Conservation (phyloP, 2,113 vertebrate species). For the Catharus bicknelli region DNA sequence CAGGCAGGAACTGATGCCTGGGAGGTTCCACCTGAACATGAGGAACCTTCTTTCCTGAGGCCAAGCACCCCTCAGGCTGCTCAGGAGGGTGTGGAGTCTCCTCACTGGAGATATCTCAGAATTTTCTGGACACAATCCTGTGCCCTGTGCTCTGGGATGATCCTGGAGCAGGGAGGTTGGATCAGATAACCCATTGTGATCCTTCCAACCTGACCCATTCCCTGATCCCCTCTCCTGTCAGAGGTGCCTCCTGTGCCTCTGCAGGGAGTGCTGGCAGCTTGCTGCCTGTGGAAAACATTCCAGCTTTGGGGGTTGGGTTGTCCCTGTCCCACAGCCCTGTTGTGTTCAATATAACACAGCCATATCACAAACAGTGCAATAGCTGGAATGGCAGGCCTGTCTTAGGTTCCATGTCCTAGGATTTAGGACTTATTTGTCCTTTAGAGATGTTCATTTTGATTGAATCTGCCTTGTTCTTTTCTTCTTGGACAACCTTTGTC, state of each 20-base stretch:
- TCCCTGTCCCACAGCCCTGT: neutral
- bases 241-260: neutral
- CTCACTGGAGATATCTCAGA: neutral
- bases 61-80: neutral
- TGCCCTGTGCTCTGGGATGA: neutral
- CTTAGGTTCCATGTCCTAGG: neutral
- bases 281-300: neutral
- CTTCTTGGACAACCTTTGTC: neutral
- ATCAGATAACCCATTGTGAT: too few species aligned
- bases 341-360: rapidly evolving
- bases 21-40: neutral
- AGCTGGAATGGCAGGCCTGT: rapidly evolving
- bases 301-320: neutral
- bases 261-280: neutral
- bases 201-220: neutral
- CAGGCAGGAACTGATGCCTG: neutral
- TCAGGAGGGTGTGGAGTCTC: neutral
- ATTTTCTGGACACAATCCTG: neutral
- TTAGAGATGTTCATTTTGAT: neutral
- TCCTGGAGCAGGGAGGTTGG: neutral
- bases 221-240: neutral
- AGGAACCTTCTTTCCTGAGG: neutral
- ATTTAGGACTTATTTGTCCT: neutral
- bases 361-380: rapidly evolving
- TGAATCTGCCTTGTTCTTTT: neutral